Evolutionary conservation across 2,888 invertebrate species (phyloP), one percentile per base, ranked within the genome.

Genomic region (Ormyrus thymus): DNA sequence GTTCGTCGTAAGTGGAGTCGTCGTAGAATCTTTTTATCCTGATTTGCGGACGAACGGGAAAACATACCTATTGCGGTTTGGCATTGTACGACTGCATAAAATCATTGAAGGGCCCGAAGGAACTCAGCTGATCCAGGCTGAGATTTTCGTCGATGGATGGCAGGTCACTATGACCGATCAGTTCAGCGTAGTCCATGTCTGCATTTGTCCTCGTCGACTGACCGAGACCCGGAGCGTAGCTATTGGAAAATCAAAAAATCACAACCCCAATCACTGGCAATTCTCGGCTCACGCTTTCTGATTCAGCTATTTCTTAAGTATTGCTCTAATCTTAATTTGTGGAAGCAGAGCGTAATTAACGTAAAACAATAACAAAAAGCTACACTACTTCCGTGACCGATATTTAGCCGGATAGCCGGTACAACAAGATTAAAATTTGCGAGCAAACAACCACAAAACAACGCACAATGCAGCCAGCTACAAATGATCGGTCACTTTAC

Each of bases 231-330:
- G 90, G 89, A 88, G 89, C 89, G 84, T 90, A 89, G 86, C 90
- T 90, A 72, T 81, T 78, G 83, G 84, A 86, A 87, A 86, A 87
- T 84, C 85, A 88, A 61, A 89, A 89, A 89, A 89, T 87, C 89
- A 90, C 90, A 89, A 90, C 89, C 84, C 89, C 90, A 90, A 90
- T 90, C 89, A 90, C 89, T 89, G 89, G 90, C 89, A 89, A 86
- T 83, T 83, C 85, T 87, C 84, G 77, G 82, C 65, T 62, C 81
- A 56, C 51, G 46, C 48, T 51, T 10, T 5, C 2, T 53, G 53
- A 48, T 61, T 69, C 56, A 8, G 9, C 64, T 64, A 55, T 77
- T 51, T 56, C n/a, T 66, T 64, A 43, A 74, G 65, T 13, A 58
- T 77, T 77, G 75, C n/a, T 76, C 50, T 62, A 51, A 11, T 50